These are phyloP conservation scores for Pardosa pseudoannulata DNA, from an alignment of 2,888 invertebrate species.

Conservation along the genomic window DNA sequence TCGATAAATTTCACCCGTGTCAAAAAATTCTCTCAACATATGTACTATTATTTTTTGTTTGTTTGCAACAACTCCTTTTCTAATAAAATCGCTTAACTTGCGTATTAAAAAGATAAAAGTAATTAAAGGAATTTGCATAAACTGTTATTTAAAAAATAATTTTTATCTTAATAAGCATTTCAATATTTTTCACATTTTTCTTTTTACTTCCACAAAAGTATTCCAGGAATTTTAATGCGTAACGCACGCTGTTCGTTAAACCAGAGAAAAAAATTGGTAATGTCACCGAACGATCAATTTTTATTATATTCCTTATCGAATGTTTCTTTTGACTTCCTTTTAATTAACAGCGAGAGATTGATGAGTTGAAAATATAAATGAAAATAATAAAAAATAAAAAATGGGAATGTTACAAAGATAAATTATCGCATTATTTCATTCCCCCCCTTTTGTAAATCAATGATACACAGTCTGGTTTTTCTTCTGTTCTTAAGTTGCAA, in stretches of 20 bases:
- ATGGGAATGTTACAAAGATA: background rate
- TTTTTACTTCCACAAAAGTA: background rate
- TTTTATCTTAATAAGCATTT: background rate
- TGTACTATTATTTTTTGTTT: background rate
- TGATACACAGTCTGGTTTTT: background rate
- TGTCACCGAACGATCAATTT: background rate
- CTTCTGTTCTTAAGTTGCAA: too few species aligned
- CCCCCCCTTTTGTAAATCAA: background rate
- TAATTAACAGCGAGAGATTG: background rate
- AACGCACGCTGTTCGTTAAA: background rate
- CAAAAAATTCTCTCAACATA: background rate
- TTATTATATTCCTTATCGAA: background rate
- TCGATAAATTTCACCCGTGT: background rate
- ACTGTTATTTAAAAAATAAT: too few species aligned
- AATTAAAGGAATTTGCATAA: constrained; percentile 10
- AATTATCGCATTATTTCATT: background rate
- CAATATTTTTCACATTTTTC: background rate
- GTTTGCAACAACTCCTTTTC: background rate
- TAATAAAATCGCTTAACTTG: background rate
- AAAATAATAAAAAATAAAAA: background rate
- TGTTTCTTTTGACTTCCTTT: constrained; percentile 1
- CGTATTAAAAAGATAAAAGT: background rate
- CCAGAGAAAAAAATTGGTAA: background rate
- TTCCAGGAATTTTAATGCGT: constrained; percentile 12
- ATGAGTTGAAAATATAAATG: background rate